Conservation (phyloP, 2,888 invertebrate species). For the Acleris sparsana region DNA sequence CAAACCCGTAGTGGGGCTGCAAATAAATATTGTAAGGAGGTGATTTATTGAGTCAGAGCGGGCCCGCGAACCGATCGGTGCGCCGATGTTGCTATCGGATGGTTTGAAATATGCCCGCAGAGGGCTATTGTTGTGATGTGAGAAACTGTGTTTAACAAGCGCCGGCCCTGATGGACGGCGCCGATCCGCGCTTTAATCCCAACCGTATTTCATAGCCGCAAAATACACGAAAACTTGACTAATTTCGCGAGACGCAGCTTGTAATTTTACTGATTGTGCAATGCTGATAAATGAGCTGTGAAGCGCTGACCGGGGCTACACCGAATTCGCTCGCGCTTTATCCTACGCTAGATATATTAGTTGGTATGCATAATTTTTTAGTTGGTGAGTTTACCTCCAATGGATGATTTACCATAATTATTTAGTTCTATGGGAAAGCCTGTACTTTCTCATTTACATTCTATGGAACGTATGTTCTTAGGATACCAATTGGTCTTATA, state of each 20-base stretch:
- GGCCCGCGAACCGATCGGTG: slow-evolving; percentile 69
- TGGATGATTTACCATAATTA: no score
- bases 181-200: slow-evolving; percentile 57
- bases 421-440: no score
- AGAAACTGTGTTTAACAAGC: slow-evolving; percentile 82
- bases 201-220: slow-evolving; percentile 64
- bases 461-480: no score
- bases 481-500: no score
- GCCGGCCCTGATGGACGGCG: slow-evolving; percentile 72
- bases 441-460: no score
- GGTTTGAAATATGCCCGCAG: slow-evolving; percentile 80
- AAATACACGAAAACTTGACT: slow-evolving; percentile 66
- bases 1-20: slow-evolving; percentile 65
- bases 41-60: slow-evolving; percentile 77
- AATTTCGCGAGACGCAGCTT: slow-evolving; percentile 45
- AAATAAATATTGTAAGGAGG: slow-evolving; percentile 82
- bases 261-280: slow-evolving; percentile 30
- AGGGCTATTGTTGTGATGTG: slow-evolving; percentile 81
- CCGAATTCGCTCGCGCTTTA: background rate
- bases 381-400: no score
- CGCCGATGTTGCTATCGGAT: slow-evolving; percentile 77
- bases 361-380: no score
- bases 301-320: background rate
- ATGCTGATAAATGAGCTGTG: slow-evolving; percentile 13
- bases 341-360: no score